Base-by-base conservation (phyloP, 2,888 invertebrate species). In the Sericinus montela region DNA sequence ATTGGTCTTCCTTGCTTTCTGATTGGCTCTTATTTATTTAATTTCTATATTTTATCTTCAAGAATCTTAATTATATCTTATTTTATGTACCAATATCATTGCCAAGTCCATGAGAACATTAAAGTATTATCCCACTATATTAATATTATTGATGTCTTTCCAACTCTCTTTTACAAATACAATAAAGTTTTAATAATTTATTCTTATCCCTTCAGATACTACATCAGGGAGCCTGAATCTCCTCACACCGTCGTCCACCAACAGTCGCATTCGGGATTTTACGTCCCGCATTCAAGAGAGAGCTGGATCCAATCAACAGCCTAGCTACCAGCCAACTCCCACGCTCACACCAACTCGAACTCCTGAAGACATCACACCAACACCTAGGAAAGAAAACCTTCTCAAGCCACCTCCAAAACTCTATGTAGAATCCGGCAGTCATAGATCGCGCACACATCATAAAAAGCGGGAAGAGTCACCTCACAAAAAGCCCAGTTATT, bases 401-500 rank as follows among this genome's bases (percentile, higher is more conserved):
- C 63, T 87, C 1, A 87, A 80, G 69, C 88, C 87, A 8, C 86
- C 88, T 0, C 77, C 81, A 0, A 87, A 87, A 62, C 77, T 83
- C 1, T 71, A 78, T 52, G 57, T 84, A 29, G 87, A 87, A 48
- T 56, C 76, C 0, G 63, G 70, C 10, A 86, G 87, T 44, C 84
- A 86, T 44, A 69, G 87, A 53, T 85, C 85, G 0, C 63, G 86
- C 7, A 72, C 72, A 15, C 77, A 81, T 37, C 79, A 80, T 16
- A 88, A 85, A 44, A 87, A 86, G 55, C 62, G 80, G 3, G 85
- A 84, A 69, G 84, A 87, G 37, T 55, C 77, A 39, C 68, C 78
- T 8, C 86, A 87, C 11, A 94, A 95, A 72, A 93, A 95, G 69
- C 97, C 97, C 0, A 96, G 96, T 49, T 97, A 97, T 75, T 84